phyloP scores from a whole-genome alignment of 92 coral and sea anemone species.

The Epizoanthus stellaris region DNA sequence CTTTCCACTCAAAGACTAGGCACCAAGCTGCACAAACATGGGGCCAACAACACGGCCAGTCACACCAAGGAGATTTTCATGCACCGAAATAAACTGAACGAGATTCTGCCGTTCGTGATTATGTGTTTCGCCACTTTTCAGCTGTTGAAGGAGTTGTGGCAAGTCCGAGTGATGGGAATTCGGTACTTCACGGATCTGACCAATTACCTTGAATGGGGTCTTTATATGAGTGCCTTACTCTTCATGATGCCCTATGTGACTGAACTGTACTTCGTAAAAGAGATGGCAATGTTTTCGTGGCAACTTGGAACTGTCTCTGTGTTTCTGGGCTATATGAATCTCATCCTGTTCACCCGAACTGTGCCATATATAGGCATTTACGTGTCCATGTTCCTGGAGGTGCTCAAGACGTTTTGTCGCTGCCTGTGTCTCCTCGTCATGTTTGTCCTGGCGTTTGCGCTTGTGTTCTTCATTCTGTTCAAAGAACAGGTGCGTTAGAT shows the following conservation, averaged over 20 bases:
- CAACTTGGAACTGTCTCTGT: slow-evolving; percentile 70
- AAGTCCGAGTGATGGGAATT: slow-evolving; percentile 40
- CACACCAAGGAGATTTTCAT: neutral
- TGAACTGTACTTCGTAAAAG: slow-evolving; percentile 29
- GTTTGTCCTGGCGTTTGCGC: slow-evolving; percentile 71
- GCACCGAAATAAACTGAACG: neutral
- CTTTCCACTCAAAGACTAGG: slow-evolving; percentile 52
- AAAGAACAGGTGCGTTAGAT: slow-evolving; percentile 68
- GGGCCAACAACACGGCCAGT: neutral
- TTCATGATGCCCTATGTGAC: slow-evolving; percentile 61
- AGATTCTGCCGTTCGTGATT: slow-evolving; percentile 37
- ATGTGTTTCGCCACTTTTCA: slow-evolving; percentile 52
- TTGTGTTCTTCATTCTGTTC: slow-evolving; percentile 78
- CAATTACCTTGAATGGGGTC: slow-evolving; percentile 60
- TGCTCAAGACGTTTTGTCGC: slow-evolving; percentile 63
- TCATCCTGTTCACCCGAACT: slow-evolving; percentile 68
- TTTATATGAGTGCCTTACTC: slow-evolving; percentile 45
- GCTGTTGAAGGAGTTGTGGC: slow-evolving; percentile 63
- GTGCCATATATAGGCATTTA: slow-evolving; percentile 69
- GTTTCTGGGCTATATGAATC: slow-evolving; percentile 71
- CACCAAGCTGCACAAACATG: neutral
- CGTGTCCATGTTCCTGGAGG: slow-evolving; percentile 83
- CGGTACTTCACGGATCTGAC: slow-evolving; percentile 54
- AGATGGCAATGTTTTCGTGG: slow-evolving; percentile 52
- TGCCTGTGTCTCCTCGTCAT: slow-evolving; percentile 55